These are phyloP conservation scores for Acrocephalus arundinaceus DNA, from an alignment of 2,113 vertebrate species.

Conservation along the genomic window DNA sequence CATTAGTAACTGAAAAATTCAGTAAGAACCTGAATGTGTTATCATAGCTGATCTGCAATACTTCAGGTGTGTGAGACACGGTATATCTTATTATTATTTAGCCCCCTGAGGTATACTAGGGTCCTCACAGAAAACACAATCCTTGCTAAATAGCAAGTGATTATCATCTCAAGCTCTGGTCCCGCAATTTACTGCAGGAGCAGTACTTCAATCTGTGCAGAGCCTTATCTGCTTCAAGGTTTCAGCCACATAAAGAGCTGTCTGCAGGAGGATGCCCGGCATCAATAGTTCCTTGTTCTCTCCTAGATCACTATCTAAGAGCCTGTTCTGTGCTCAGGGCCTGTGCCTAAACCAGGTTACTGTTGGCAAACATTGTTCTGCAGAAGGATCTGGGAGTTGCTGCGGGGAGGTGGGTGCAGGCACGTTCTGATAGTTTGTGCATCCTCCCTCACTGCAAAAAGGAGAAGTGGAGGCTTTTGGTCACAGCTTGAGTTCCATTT, in stretches of 20 bases:
- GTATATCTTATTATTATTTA: constrained; percentile 21
- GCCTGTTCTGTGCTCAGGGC: neutral
- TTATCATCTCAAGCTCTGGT: constrained; percentile 32
- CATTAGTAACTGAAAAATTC: constrained; percentile 16
- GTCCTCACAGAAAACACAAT: constrained; percentile 19
- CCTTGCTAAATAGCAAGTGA: constrained; percentile 12
- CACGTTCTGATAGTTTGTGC: neutral
- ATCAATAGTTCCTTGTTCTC: constrained; percentile 30
- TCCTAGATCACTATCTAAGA: neutral
- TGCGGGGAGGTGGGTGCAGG: neutral
- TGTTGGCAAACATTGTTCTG: neutral
- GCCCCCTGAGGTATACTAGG: neutral
- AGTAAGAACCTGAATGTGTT: neutral
- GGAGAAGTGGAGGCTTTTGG: neutral
- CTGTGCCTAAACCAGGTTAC: neutral
- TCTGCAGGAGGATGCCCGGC: neutral
- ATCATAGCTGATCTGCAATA: constrained; percentile 8
- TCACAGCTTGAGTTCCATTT: neutral
- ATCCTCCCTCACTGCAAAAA: neutral
- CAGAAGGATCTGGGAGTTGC: neutral
- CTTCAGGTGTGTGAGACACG: constrained; percentile 15
- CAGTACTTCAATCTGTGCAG: neutral
- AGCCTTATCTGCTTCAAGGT: constrained; percentile 28
- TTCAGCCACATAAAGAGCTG: constrained; percentile 1
- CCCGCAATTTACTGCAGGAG: neutral